These are phyloP conservation scores for Zenarchopterus dispar DNA, from an alignment of 2,797 vertebrate species.

Conservation along the genomic window DNA sequence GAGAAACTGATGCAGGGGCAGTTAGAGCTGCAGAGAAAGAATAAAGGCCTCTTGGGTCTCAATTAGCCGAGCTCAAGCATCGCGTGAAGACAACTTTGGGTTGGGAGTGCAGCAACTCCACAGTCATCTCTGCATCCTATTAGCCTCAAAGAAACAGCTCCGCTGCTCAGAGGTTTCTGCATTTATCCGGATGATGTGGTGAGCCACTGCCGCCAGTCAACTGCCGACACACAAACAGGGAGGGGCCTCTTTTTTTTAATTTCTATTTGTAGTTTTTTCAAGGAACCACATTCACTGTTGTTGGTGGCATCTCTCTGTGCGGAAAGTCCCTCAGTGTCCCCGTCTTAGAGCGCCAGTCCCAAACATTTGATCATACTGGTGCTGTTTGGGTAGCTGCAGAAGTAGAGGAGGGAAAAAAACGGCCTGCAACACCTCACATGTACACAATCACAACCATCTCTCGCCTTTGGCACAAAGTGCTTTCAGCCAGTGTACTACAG, in stretches of 20 bases:
- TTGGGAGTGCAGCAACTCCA: constrained; percentile 22
- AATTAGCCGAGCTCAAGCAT: constrained; percentile 60
- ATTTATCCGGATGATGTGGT: constrained; percentile 41
- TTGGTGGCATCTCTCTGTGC: too few relatives aligned
- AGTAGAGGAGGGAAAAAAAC: too few relatives aligned
- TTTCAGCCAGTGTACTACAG: too few relatives aligned
- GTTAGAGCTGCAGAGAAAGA: constrained; percentile 23
- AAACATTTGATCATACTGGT: constrained; percentile 28
- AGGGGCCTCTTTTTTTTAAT: neutral
- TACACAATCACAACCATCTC: too few relatives aligned
- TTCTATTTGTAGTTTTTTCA: too few relatives aligned
- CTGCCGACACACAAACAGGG: constrained; percentile 11
- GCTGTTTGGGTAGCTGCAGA: constrained; percentile 13
- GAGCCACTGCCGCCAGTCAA: constrained; percentile 28
- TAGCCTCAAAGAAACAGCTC: constrained; percentile 49
- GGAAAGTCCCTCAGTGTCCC: neutral
- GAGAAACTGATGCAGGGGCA: constrained; percentile 18
- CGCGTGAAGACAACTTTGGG: constrained; percentile 51
- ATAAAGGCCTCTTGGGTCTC: constrained; percentile 68
- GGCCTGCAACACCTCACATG: too few relatives aligned
- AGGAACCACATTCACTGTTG: too few relatives aligned
- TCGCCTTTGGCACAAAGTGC: too few relatives aligned
- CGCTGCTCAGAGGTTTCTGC: constrained; percentile 26
- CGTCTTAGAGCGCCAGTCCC: constrained; percentile 33
- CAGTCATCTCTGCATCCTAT: constrained; percentile 64